These are phyloP conservation scores for Blennius ocellaris DNA, from an alignment of 2,113 vertebrate species.

Conservation along the genomic window DNA sequence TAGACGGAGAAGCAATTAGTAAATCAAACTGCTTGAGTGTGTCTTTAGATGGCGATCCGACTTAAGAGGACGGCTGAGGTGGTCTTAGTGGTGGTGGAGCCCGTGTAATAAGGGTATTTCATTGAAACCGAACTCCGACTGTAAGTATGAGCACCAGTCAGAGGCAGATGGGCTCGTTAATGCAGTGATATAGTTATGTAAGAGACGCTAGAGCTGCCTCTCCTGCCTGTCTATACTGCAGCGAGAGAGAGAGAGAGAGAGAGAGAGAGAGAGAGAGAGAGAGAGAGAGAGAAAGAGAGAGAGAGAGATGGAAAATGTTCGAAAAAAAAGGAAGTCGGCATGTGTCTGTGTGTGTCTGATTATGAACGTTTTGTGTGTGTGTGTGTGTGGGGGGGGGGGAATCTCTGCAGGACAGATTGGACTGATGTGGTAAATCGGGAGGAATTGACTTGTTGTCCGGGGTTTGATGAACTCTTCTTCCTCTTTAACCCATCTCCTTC, in stretches of 20 bases:
- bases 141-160: slow-evolving; percentile 59
- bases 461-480: slow-evolving; percentile 69
- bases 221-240: slow-evolving; percentile 65
- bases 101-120: slow-evolving; percentile 25
- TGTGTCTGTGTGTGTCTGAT: slow-evolving; percentile 24
- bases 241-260: not conserved
- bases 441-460: slow-evolving; percentile 72
- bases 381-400: not conserved
- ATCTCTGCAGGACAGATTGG: slow-evolving; percentile 33
- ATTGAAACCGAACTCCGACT: slow-evolving; percentile 44
- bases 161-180: slow-evolving; percentile 78
- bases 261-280: no score
- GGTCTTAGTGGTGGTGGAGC: slow-evolving; percentile 10
- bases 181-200: slow-evolving; percentile 78
- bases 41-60: slow-evolving; percentile 17
- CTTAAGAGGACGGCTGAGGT: not conserved
- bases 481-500: slow-evolving; percentile 69
- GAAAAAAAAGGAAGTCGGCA: slow-evolving; percentile 11
- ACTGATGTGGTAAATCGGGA: slow-evolving; percentile 65
- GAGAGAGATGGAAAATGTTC: slow-evolving; percentile 33
- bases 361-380: slow-evolving; percentile 14
- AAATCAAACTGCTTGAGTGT: not conserved
- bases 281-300: not conserved
- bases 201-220: slow-evolving; percentile 66
- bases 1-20: not conserved